phyloP scores from a whole-genome alignment of 2,888 invertebrate genomes.

The Merodon equestris region DNA sequence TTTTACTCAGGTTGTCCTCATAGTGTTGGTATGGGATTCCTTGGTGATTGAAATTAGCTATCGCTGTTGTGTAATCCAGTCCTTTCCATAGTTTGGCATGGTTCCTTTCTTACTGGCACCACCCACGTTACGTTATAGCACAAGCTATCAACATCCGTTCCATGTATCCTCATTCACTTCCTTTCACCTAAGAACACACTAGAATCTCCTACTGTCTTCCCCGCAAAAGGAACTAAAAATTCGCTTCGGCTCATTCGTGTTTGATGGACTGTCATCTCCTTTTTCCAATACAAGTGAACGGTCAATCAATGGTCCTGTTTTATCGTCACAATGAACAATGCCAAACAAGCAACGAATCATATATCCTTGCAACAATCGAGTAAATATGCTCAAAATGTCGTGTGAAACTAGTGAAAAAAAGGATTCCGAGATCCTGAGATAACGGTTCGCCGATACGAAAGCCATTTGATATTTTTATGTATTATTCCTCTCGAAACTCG shows the following conservation, averaged over 20 bases:
- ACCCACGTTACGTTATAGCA: too few species aligned
- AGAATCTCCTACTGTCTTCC: too few species aligned
- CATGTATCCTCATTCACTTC: constrained; percentile 28
- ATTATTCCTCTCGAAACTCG: constrained; percentile 26
- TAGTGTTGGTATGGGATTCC: too few species aligned
- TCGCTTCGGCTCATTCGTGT: constrained; percentile 63
- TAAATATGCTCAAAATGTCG: constrained; percentile 50
- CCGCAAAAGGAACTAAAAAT: constrained; percentile 53
- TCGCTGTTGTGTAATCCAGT: too few species aligned
- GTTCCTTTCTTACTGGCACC: too few species aligned
- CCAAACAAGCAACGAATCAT: constrained; percentile 14
- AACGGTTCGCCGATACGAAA: constrained; percentile 49
- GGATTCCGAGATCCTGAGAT: constrained; percentile 35
- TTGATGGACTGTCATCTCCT: constrained; percentile 62
- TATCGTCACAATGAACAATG: not conserved
- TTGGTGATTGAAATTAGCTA: too few species aligned
- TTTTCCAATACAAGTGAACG: constrained; percentile 4
- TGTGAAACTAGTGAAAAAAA: constrained; percentile 53
- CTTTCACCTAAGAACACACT: constrained; percentile 12
- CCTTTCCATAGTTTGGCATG: too few species aligned
- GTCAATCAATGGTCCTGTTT: constrained; percentile 43
- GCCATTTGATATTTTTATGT: constrained; percentile 52
- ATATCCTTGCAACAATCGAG: constrained; percentile 23
- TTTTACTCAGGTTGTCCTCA: too few species aligned
- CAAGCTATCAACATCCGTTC: constrained; percentile 5